Conservation (phyloP, 1,140 invertebrate species). For the Cardiocondyla obscurior region DNA sequence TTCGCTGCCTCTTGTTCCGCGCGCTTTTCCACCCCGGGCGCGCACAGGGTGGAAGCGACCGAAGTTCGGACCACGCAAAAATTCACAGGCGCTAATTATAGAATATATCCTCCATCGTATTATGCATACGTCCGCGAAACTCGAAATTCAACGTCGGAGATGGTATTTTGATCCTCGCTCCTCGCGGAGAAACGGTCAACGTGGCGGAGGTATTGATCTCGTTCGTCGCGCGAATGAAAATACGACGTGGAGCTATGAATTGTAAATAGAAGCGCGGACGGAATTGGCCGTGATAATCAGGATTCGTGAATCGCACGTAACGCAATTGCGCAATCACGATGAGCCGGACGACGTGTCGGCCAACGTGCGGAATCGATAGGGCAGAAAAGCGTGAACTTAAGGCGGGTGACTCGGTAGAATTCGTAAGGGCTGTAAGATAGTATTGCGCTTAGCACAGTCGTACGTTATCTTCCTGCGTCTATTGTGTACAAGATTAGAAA, state of each 20-base stretch:
- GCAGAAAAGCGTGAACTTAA: not conserved
- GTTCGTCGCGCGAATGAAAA: conserved; percentile 30
- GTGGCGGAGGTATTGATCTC: conserved; percentile 45
- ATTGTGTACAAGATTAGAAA: conserved; percentile 33
- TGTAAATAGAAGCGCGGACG: conserved; percentile 67
- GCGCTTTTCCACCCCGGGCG: not conserved
- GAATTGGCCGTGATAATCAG: conserved; percentile 66
- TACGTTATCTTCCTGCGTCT: conserved; percentile 53
- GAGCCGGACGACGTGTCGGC: not conserved
- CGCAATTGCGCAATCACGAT: conserved; percentile 9
- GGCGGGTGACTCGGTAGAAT: not conserved
- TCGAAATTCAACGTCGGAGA: not conserved
- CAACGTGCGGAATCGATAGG: not conserved
- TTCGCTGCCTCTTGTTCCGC: conserved; percentile 15
- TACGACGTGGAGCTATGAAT: conserved; percentile 38
- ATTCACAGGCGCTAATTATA: conserved; percentile 13
- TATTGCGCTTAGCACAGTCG: conserved; percentile 7
- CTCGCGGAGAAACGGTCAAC: conserved; percentile 36
- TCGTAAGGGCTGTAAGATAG: not conserved
- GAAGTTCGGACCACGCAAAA: not conserved
- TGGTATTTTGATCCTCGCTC: conserved; percentile 31
- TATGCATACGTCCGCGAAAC: not conserved
- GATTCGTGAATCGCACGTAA: conserved; percentile 35
- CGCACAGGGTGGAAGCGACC: not conserved
- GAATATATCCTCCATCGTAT: not conserved